Conservation (phyloP, 2,113 vertebrate species). For the Muntiacus reevesi region DNA sequence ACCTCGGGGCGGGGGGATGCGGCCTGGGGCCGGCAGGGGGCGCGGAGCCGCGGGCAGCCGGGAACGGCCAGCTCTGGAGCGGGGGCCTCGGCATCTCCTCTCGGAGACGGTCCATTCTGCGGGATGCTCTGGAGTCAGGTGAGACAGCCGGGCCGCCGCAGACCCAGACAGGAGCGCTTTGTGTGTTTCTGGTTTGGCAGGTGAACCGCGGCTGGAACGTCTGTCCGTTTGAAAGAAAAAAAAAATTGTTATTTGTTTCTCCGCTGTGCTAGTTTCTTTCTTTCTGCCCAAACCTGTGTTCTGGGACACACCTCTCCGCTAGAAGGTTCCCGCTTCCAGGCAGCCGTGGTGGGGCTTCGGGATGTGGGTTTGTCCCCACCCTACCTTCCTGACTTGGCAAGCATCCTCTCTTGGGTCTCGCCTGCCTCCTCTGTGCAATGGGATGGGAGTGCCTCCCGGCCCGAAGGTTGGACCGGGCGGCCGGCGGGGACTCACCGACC, state of each 20-base stretch:
- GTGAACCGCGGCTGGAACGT: neutral
- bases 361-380: accelerated
- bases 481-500: accelerated
- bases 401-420: accelerated
- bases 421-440: neutral
- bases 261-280: neutral
- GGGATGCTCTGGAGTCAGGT: neutral
- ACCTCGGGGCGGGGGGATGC: accelerated
- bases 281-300: neutral
- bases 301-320: too few species aligned
- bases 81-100: accelerated
- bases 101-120: accelerated
- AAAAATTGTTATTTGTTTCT: neutral
- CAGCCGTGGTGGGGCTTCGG: accelerated
- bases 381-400: neutral
- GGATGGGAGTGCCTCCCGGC: accelerated
- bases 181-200: neutral
- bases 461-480: neutral
- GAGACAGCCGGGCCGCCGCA: accelerated
- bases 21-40: accelerated
- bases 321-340: accelerated
- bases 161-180: neutral
- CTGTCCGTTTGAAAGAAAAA: neutral
- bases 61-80: neutral
- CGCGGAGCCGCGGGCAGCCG: accelerated